These are phyloP conservation scores for Octonoba sinensis DNA, from an alignment of 2,888 invertebrate genomes.

Conservation along the genomic window DNA sequence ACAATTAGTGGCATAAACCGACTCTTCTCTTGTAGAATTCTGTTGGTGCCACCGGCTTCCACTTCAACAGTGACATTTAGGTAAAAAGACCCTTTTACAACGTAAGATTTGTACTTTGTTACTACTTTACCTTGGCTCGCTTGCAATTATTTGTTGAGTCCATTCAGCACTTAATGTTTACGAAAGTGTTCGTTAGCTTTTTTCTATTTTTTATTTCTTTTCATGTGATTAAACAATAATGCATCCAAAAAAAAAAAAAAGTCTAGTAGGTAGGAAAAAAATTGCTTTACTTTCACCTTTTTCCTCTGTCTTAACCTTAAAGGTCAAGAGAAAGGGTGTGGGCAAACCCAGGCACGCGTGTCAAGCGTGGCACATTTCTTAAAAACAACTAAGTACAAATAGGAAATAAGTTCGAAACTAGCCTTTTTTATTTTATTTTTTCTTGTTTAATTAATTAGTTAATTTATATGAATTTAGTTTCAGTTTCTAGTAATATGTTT, in stretches of 20 bases:
- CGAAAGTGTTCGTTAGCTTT: not conserved
- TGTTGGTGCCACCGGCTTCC: constrained; percentile 13
- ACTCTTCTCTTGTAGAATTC: not conserved
- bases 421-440: too few relatives aligned
- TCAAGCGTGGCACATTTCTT: too few relatives aligned
- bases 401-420: too few relatives aligned
- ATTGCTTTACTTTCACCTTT: too few relatives aligned
- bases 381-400: too few relatives aligned
- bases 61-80: not conserved
- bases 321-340: too few relatives aligned
- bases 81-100: not conserved
- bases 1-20: constrained; percentile 29
- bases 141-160: not conserved
- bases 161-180: not conserved
- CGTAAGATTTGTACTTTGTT: not conserved
- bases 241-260: not conserved
- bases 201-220: not conserved
- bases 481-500: too few relatives aligned
- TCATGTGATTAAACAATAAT: not conserved
- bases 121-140: not conserved
- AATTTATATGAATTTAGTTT: too few relatives aligned
- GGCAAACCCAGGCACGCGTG: too few relatives aligned
- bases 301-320: too few relatives aligned
- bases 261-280: too few relatives aligned
- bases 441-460: too few relatives aligned